Evolutionary conservation across 2,797 vertebrate species (phyloP).

Genomic region (Echeneis naucrates): DNA sequence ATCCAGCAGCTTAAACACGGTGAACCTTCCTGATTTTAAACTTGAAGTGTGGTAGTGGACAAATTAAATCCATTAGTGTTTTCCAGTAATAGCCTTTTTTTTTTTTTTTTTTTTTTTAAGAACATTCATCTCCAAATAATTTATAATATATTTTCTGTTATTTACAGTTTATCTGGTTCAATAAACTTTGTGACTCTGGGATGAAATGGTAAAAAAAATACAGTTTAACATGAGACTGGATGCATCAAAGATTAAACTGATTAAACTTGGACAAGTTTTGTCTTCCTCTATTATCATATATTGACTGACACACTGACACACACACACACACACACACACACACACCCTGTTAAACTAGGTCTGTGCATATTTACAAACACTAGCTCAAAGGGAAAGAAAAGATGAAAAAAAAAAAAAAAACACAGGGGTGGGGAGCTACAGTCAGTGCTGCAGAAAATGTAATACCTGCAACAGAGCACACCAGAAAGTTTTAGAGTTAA

Average conservation of each 20-base stretch:
- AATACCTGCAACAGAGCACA: conserved; percentile 66
- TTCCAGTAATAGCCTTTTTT: conserved; percentile 29
- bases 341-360: conserved; percentile 69
- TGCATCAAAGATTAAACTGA: conserved; percentile 42
- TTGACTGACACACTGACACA: conserved; percentile 39
- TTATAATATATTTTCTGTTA: conserved; percentile 60
- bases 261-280: conserved; percentile 27
- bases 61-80: conserved; percentile 23
- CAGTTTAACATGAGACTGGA: conserved; percentile 34
- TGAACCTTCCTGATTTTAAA: neutral
- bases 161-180: conserved; percentile 51
- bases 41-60: neutral
- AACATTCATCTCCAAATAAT: conserved; percentile 59
- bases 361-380: conserved; percentile 81
- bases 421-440: conserved; percentile 66
- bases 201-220: conserved; percentile 62
- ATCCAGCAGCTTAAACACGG: neutral
- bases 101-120: conserved; percentile 43
- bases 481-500: conserved; percentile 49
- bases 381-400: too few relatives aligned
- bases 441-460: conserved; percentile 70
- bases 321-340: conserved; percentile 6
- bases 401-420: too few relatives aligned
- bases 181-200: conserved; percentile 63
- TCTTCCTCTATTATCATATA: conserved; percentile 38